phyloP scores from a whole-genome alignment of 2,797 vertebrate genomes.

The Rhinatrema bivittatum region DNA sequence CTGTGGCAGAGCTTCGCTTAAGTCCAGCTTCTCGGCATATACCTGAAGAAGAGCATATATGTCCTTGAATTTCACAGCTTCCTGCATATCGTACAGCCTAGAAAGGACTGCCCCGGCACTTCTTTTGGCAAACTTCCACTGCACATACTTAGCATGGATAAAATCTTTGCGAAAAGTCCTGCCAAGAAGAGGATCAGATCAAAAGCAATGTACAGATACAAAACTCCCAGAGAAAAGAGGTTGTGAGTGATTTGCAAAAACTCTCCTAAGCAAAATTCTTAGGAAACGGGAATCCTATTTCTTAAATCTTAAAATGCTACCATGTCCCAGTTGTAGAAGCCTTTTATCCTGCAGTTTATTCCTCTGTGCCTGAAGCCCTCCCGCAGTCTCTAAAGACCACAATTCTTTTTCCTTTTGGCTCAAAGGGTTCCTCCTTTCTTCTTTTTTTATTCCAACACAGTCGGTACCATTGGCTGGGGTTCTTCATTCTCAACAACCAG shows the following conservation, averaged over 20 bases:
- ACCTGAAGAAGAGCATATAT: constrained; percentile 68
- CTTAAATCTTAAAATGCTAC: no score
- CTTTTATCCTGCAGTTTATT: no score
- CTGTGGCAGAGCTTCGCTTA: constrained; percentile 56
- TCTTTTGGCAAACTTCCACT: constrained; percentile 59
- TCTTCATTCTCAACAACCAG: no score
- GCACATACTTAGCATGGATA: constrained; percentile 70
- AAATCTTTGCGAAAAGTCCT: constrained; percentile 57
- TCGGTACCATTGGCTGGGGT: no score
- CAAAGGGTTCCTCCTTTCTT: no score
- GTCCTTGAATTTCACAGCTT: constrained; percentile 57
- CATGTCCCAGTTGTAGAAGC: no score
- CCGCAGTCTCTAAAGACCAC: no score
- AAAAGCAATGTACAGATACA: accelerated
- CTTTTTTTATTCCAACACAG: no score
- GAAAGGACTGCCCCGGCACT: constrained; percentile 32
- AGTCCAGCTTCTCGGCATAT: constrained; percentile 60
- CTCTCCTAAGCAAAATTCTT: no score
- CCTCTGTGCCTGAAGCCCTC: no score
- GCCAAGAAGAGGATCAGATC: not conserved
- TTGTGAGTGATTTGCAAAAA: not conserved
- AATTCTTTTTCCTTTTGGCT: no score
- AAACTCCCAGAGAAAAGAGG: not conserved
- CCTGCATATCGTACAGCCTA: constrained; percentile 49
- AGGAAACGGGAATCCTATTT: no score